A percentile compares a stretch with the other conserved stretches of the same genome.
Conservation (phyloP, 2,797 vertebrate species). For the Gadopsis bispinosus region DNA sequence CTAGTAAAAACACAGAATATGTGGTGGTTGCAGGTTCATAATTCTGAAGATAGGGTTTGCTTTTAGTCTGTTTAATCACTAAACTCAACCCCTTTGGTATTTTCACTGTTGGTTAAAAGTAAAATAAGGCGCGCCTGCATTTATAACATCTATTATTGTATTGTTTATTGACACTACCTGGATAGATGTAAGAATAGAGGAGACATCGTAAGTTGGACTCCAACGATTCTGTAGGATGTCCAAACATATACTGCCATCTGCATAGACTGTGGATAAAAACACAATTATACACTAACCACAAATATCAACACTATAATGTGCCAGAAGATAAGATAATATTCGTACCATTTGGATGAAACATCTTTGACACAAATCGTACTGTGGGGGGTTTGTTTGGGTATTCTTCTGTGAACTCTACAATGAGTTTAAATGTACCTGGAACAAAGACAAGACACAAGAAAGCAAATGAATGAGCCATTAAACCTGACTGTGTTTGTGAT, state of each 20-base stretch:
- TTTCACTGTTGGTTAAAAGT: not conserved
- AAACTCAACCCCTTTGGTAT: not conserved
- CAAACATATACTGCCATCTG: slow-evolving; percentile 99
- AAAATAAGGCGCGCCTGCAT: not conserved
- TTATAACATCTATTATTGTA: not conserved
- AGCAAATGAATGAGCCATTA: not conserved
- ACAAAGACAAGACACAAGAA: slow-evolving; percentile 26
- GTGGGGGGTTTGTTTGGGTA: slow-evolving; percentile 99
- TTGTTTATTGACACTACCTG: slow-evolving; percentile 85
- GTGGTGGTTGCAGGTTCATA: not conserved
- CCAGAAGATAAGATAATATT: not conserved
- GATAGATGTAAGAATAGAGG: slow-evolving; percentile 99
- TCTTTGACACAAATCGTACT: slow-evolving; percentile 99
- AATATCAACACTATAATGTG: not conserved
- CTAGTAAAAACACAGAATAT: not conserved
- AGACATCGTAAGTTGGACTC: slow-evolving; percentile 99
- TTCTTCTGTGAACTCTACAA: slow-evolving; percentile 99
- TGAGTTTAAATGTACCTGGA: slow-evolving; percentile 98
- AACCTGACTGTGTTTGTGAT: not conserved
- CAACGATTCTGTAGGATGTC: slow-evolving; percentile 99
- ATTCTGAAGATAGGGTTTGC: not conserved
- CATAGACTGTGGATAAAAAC: slow-evolving; percentile 89
- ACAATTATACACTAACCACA: slow-evolving; percentile 21
- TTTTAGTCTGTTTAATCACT: not conserved
- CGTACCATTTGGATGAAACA: slow-evolving; percentile 99